These are phyloP conservation scores for Stegodyphus mimosarum DNA, from an alignment of 1,140 invertebrate species.

Conservation along the genomic window DNA sequence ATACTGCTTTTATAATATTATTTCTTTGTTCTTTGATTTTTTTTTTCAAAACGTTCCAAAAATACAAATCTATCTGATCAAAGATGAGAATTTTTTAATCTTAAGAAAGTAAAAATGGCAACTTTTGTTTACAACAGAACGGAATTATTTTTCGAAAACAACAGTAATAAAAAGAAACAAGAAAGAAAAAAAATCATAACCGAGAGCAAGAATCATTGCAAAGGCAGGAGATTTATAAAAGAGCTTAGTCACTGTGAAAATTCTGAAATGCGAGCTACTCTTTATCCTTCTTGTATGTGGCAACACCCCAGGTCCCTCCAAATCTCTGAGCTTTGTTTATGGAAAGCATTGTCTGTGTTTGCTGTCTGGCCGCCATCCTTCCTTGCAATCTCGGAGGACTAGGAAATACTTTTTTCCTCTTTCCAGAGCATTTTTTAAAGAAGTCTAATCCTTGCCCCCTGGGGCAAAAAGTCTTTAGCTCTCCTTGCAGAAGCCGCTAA, in stretches of 20 bases:
- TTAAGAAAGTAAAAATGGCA: no score
- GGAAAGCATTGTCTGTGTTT: background rate
- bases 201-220: no score
- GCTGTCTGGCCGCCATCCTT: background rate
- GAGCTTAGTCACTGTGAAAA: conserved; percentile 14
- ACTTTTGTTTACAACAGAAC: no score
- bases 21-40: no score
- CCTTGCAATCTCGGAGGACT: background rate
- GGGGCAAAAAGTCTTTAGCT: conserved; percentile 27
- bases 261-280: conserved; percentile 4
- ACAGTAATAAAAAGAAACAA: no score
- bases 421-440: background rate
- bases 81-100: no score
- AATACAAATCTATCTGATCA: no score
- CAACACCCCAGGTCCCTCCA: background rate
- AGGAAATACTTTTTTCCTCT: conserved; percentile 1
- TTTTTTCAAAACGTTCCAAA: no score
- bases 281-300: background rate
- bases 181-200: no score
- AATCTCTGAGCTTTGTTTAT: conserved; percentile 35
- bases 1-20: no score
- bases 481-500: conserved; percentile 18
- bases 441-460: conserved; percentile 12
- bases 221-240: background rate
- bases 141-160: no score